Evolutionary conservation across 2,888 invertebrate genomes (phyloP), one percentile per base, ranked within the genome.

Genomic region (Nematopogon swammerdamellus): DNA sequence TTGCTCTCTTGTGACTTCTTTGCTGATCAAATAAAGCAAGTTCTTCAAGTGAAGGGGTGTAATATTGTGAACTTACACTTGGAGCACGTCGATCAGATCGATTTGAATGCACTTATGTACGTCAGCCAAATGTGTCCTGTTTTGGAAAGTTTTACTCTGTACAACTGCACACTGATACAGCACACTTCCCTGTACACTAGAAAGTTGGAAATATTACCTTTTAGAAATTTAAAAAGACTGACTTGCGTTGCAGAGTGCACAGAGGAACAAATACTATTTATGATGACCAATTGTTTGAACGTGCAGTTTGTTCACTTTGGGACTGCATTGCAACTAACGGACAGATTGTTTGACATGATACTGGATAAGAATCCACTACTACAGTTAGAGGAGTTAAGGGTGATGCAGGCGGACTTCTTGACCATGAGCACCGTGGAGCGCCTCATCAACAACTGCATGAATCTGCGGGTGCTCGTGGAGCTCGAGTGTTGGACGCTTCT

Each of bases 41-140:
- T 89, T 10, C 65, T 89, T 45, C 85, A 88, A 69, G 80, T 86
- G 1, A 84, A 86, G 60, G 88, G 89, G 11, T 81, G 80, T 55
- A 85, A 87, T 58, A 70, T 89, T 52, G 76, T 77, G 11, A 77
- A 74, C 62, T 68, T 89, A 51, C 88, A 88, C 63, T 73, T 89
- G 49, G 89, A 89, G 60, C 89, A 89, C 59, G 87, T 88, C 1
- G 88, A 89, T 59, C 86, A 88, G 68, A 84, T 89, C 56, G 87
- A 88, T 66, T 72, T 86, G 56, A 86, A 86, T 60, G 88, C 88
- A n/a, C 64, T 89, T 42, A 82, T 88, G 68, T 84, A 84, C 55
- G 85, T 89, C n/a, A 88, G 88, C 61, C 87, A 88, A 65, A 85
- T 80, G 74, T 89, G 89, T 60, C 87, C 88, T 1, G 73, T 83